Conservation (phyloP, 1,140 invertebrate species). For the Ladona fulva region DNA sequence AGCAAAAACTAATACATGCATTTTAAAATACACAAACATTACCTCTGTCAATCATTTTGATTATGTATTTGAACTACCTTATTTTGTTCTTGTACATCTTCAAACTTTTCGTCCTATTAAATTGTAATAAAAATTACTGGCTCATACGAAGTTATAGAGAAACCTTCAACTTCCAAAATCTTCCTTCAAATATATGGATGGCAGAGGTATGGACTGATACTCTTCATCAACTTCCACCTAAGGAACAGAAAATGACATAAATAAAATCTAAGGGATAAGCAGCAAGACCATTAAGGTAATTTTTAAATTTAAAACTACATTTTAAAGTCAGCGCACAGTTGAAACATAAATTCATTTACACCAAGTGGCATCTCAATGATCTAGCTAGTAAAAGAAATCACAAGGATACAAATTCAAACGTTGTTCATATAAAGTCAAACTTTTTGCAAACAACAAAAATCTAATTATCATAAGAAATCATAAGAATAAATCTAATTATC, state of each 20-base stretch:
- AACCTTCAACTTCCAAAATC: too few relatives aligned
- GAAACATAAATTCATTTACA: neutral
- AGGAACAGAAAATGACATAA: neutral
- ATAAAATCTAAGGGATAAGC: neutral
- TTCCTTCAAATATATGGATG: neutral
- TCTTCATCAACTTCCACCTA: neutral
- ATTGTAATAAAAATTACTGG: too few relatives aligned
- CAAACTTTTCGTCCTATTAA: too few relatives aligned
- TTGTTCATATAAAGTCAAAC: neutral
- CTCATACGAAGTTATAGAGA: too few relatives aligned
- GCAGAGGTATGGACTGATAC: neutral
- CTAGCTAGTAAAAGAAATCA: neutral
- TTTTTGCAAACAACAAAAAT: neutral
- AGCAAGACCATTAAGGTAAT: neutral
- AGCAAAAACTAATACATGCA: too few relatives aligned
- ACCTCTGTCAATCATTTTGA: too few relatives aligned
- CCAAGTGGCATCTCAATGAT: neutral
- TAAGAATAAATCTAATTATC: too few relatives aligned
- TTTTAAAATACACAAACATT: too few relatives aligned
- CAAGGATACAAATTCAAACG: neutral
- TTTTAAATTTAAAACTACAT: neutral
- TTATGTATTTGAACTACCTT: too few relatives aligned
- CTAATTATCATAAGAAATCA: too few relatives aligned
- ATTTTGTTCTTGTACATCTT: too few relatives aligned
- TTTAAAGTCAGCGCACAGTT: neutral